phyloP scores from a whole-genome alignment of 2,113 vertebrate genomes.

The Cercopithecus mona region DNA sequence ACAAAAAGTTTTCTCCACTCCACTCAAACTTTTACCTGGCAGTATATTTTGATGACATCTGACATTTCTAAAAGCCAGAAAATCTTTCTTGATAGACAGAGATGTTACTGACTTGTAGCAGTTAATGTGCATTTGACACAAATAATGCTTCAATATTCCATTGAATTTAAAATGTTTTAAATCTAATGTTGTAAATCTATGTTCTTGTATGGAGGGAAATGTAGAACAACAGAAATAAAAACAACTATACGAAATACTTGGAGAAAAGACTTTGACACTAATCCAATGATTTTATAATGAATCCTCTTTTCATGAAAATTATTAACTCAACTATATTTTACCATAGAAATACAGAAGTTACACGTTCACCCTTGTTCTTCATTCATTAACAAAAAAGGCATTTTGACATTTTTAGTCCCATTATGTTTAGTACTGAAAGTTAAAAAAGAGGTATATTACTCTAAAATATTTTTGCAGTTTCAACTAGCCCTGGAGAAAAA shows the following conservation, averaged over 20 bases:
- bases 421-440: not conserved
- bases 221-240: not conserved
- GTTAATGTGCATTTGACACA: not conserved
- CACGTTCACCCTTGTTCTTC: not conserved
- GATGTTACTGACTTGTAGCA: not conserved
- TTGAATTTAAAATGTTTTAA: not conserved
- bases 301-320: not conserved
- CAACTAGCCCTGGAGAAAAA: not conserved
- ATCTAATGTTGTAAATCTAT: not conserved
- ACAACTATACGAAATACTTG: not conserved
- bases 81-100: not conserved
- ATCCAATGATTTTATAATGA: not conserved
- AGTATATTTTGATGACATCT: not conserved
- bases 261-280: not conserved
- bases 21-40: not conserved
- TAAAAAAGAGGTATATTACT: not conserved
- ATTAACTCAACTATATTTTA: not conserved
- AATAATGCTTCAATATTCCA: not conserved
- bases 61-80: not conserved
- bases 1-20: not conserved
- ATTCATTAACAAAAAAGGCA: not conserved
- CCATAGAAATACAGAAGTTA: not conserved
- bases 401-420: not conserved
- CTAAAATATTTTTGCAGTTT: not conserved
- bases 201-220: not conserved